Evolutionary conservation across 1,140 invertebrate species (phyloP), one percentile per base, ranked within the genome.

Genomic region (Rhagoletis zephyria): DNA sequence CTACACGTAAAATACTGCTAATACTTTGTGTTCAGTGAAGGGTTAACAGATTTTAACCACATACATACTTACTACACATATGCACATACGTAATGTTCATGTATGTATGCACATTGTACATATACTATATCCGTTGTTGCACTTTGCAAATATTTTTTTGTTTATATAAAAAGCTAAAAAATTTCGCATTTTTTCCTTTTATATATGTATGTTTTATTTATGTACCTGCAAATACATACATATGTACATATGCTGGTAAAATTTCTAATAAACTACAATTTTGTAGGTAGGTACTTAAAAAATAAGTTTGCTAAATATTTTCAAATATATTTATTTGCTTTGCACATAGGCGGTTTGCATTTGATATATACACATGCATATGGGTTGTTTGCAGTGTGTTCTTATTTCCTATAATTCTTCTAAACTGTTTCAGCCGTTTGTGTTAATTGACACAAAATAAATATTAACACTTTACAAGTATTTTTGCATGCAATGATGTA

Each of bases 201-300:
- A 81, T 81, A 87, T 89, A 88, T 88, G 87, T 90, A 89, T 89
- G 40, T 48, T 89, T 88, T 16, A 61, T 87, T 42, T 67, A 1
- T 67, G 7, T 87, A 10, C 64, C 19, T 67, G 10, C 16, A 30
- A 30, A 30, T 61, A n/a, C 60, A 19, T 85, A 51, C 40, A 59
- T 60, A 30, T 30, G 30, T 30, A 30, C 30, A 30, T 30, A 30
- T 30, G 30, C 30, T 30, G 30, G 30, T 30, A 30, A 30, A 30
- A 30, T 30, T 30, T 30, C 30, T 30, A 30, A 30, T 30, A 30
- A 30, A 30, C 30, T 30, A 30, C 30, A 30, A 30, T 30, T 30
- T 30, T 30, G 42, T 86, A 45, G 56, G 14, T 87, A 45, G 19
- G 19, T 87, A 87, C 42, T 87, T 87, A 87, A 70, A 30, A 87